Evolutionary conservation across 2,888 invertebrate species (phyloP), one percentile per base, ranked within the genome.

Genomic region (Pristionchus entomophagus): DNA sequence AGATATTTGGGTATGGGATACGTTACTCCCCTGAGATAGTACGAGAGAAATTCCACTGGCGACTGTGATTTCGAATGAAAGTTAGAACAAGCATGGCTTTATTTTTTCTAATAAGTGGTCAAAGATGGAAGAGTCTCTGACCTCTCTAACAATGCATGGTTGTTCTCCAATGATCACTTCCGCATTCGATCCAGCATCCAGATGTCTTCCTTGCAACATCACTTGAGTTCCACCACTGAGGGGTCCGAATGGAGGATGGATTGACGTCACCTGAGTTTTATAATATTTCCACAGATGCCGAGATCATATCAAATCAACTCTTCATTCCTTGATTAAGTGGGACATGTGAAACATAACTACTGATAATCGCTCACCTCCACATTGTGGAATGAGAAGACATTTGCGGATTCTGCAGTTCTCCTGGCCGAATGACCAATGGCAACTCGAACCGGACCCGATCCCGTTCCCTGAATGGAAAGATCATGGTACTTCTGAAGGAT

Each of bases 161-260:
- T 97, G 95, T 90, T 96, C 96, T 87, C 94, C 94, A 26, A 94
- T 89, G 73, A 89, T 92, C 59, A 97, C 97, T 22, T 96, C 96
- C 87, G 97, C 96, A 90, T 96, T 96, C 86, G 97, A 97, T 26
- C 99, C 99, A 91, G 97, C 97, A 93, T 98, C 97, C 80, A 99
- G 95, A 94, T 97, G 96, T 93, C 96, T 96, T 12, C 99, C 99
- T 88, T 96, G 96, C 90, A 99, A 96, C 12, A 97, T 97, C 88
- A 99, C 94, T 91, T 96, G 96, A 0, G 99, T 98, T 3, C 99
- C 99, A n/a, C 99, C 99, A 86, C 97, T 97, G 92, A 96, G 96
- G 0, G 99, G 99, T 0, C 99, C 99, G 89, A 96, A 95, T 17
- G 96, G 95, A 56, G 94, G 94, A 62, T 91, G 89, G 45, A 94